Base-by-base conservation (phyloP, 1,140 invertebrate genomes). In the Phenacoccus solenopsis region DNA sequence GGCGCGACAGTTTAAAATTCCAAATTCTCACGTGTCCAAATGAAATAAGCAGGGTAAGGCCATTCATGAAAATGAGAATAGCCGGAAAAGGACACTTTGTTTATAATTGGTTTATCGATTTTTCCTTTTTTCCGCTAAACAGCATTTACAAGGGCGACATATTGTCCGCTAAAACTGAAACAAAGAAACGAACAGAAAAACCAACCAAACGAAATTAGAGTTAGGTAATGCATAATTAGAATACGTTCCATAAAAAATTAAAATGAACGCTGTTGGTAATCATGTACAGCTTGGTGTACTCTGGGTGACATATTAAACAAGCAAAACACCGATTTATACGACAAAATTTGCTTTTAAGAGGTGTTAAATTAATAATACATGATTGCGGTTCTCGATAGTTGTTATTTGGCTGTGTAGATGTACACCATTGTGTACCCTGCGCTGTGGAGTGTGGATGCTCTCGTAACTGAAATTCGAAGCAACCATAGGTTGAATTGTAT, bases 341-440 rank as follows among this genome's bases (percentile, higher is more conserved):
- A 49, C 3, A 10, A n/a, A 49, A 49, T 10, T 49, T 49, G 3
- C 3, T 10, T 49, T 32, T 49, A 49, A 49, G 38, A 49, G 38
- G 38, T 49, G 38, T 49, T 49, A 49, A 49, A 49, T 49, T 49
- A 49, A 49, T 49, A 49, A 49, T 49, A 49, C 38, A 49, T n/a
- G 20, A 49, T 49, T 49, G 38, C 38, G 38, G 38, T 49, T 49
- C 4, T 49, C 38, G 38, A 49, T 49, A 10, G 38, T n/a, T 49
- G 38, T 49, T 49, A 49, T 49, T n/a, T 9, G 30, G 5, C 5
- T 32, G 13, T 32, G 30, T 13, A 32, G 5, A 49, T 49, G 38
- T n/a, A 49, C 3, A 16, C 13, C 30, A 32, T 32, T 32, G 3
- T 49, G 16, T 49, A 49, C 38, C 3, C n/a, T n/a, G n/a, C n/a